Evolutionary conservation across 2,888 invertebrate genomes (phyloP).

Genomic region (Thymelicus lineola): DNA sequence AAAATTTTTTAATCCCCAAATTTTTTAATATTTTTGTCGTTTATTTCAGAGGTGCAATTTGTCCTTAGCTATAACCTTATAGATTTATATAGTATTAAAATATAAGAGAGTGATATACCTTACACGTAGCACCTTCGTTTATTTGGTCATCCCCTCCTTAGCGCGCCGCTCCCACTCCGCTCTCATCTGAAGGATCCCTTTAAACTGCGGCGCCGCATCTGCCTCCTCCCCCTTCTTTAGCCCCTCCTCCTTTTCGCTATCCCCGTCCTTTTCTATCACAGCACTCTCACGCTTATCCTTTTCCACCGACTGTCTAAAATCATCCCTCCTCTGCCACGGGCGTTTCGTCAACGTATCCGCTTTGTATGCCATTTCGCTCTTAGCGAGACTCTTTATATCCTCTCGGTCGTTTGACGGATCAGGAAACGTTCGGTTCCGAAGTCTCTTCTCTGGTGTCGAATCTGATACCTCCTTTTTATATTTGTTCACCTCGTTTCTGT

Average conservation of each 20-base stretch:
- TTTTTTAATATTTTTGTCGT: too few relatives aligned
- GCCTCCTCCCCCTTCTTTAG: conserved; percentile 69
- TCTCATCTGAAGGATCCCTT: conserved; percentile 90
- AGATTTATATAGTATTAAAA: neutral
- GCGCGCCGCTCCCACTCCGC: conserved; percentile 92
- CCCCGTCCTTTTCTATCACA: conserved; percentile 75
- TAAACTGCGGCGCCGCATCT: conserved; percentile 85
- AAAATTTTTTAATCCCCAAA: too few relatives aligned
- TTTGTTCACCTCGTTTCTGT: conserved; percentile 74
- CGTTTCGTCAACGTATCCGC: conserved; percentile 76
- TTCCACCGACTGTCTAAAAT: conserved; percentile 67
- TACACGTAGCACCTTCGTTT: conserved; percentile 76
- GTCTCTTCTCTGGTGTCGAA: conserved; percentile 79
- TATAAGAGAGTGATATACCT: conserved; percentile 42
- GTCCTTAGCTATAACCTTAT: too few relatives aligned
- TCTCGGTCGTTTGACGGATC: conserved; percentile 79
- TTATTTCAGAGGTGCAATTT: neutral
- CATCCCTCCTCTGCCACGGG: conserved; percentile 74
- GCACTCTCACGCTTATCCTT: conserved; percentile 71
- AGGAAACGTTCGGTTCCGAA: conserved; percentile 80
- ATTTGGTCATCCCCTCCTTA: conserved; percentile 88
- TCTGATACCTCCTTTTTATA: conserved; percentile 83
- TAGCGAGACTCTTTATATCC: conserved; percentile 72
- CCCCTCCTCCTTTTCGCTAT: conserved; percentile 63
- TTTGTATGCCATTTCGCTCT: conserved; percentile 72